Conservation (phyloP, 2,113 vertebrate species). For the Sinosuthora webbiana region DNA sequence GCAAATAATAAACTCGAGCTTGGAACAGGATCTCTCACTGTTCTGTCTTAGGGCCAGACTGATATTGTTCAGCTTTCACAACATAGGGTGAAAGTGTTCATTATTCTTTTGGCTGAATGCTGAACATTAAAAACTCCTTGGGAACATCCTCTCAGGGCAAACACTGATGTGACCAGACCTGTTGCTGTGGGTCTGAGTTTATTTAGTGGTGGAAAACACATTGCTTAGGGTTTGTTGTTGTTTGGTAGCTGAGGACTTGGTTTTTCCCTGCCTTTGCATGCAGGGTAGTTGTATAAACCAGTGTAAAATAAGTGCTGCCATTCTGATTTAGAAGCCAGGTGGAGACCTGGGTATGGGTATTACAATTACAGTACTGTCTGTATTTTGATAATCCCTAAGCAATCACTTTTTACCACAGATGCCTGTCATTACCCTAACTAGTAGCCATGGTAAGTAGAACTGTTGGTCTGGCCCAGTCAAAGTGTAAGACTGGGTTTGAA, state of each 20-base stretch:
- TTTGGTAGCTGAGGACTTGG: neutral
- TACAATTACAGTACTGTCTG: neutral
- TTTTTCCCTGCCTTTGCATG: neutral
- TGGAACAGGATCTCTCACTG: neutral
- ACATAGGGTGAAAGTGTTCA: rapidly evolving
- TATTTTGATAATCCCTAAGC: neutral
- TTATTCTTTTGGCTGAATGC: neutral
- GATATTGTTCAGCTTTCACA: neutral
- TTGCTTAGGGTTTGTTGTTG: neutral
- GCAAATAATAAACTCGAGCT: neutral
- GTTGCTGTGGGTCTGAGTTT: neutral
- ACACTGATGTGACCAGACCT: neutral
- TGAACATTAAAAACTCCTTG: neutral
- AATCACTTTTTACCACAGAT: neutral
- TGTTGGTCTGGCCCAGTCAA: neutral
- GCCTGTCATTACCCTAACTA: neutral
- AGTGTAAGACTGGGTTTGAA: neutral
- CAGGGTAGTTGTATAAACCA: neutral
- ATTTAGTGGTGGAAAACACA: rapidly evolving
- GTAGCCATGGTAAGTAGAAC: neutral
- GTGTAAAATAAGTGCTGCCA: neutral
- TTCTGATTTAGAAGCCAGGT: neutral
- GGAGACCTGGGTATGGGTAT: neutral
- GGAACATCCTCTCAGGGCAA: neutral
- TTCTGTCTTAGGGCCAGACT: neutral